phyloP scores from a whole-genome alignment of 2,797 vertebrate genomes.

The Onychomys torridus region DNA sequence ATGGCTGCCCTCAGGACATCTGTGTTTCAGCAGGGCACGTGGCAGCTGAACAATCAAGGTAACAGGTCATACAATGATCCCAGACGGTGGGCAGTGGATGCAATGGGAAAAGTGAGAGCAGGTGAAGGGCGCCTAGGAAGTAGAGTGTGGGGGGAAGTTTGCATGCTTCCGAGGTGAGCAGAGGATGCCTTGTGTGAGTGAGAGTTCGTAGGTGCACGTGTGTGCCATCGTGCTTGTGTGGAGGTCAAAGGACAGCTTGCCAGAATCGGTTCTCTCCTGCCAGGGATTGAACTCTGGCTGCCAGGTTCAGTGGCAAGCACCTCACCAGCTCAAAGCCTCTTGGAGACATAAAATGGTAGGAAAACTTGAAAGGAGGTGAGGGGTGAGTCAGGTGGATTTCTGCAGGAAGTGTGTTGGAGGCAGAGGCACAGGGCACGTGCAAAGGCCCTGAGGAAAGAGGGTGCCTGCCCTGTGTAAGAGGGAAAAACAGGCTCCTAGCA shows the following conservation, averaged over 20 bases:
- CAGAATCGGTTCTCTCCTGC: too few species aligned
- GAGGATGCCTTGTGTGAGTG: not conserved
- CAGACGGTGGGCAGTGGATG: not conserved
- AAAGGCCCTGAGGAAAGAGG: not conserved
- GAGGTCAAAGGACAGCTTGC: not conserved
- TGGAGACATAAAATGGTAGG: not conserved
- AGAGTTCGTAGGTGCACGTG: not conserved
- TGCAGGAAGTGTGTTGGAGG: not conserved
- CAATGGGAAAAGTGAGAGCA: not conserved
- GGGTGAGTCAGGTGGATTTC: not conserved
- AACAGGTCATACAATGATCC: not conserved
- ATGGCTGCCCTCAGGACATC: not conserved
- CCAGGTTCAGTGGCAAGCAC: not conserved
- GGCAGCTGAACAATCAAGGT: not conserved
- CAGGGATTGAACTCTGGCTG: not conserved
- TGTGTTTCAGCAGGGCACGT: slow-evolving; percentile 6
- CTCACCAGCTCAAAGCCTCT: not conserved
- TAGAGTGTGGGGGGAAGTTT: not conserved
- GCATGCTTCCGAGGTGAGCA: not conserved
- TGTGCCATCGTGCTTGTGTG: not conserved
- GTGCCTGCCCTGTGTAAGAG: not conserved
- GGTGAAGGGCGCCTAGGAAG: not conserved
- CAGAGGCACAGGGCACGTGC: not conserved
- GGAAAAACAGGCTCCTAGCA: not conserved
- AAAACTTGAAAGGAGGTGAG: not conserved